Percentiles rank a stretch among this genome's conserved stretches.
Evolutionary conservation across 2,888 invertebrate species (phyloP).

Genomic region (Biston stratarius): DNA sequence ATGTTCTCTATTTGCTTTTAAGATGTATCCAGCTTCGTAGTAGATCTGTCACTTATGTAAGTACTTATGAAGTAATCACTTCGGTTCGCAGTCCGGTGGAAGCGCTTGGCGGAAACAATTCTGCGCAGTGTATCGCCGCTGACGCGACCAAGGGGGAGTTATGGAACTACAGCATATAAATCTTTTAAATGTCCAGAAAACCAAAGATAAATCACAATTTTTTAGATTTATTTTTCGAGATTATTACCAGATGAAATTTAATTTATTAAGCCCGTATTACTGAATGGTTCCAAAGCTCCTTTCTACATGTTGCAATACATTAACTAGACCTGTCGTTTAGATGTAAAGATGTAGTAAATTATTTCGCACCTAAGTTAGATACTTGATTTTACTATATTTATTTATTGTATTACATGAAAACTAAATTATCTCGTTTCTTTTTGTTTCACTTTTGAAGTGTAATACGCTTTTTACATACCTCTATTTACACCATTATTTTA

Average conservation of each 20-base stretch:
- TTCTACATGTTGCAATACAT: conserved; percentile 82
- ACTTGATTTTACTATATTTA: conserved; percentile 81
- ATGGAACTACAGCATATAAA: conserved; percentile 73
- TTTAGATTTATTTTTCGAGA: conserved; percentile 73
- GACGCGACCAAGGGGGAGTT: conserved; percentile 72
- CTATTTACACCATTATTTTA: conserved; percentile 80
- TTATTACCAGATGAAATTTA: conserved; percentile 74
- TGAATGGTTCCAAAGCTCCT: conserved; percentile 84
- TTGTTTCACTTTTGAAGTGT: conserved; percentile 82
- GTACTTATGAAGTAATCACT: conserved; percentile 81
- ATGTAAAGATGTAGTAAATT: conserved; percentile 85
- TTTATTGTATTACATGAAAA: conserved; percentile 78
- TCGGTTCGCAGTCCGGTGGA: conserved; percentile 58
- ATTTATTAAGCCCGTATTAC: conserved; percentile 69
- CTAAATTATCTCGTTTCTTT: conserved; percentile 74
- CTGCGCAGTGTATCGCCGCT: conserved; percentile 42
- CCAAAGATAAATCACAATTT: conserved; percentile 84
- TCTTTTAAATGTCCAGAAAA: conserved; percentile 66
- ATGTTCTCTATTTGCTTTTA: conserved; percentile 81
- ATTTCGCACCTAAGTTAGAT: conserved; percentile 84
- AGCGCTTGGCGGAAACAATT: conserved; percentile 45
- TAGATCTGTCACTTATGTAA: conserved; percentile 85
- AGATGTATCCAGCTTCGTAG: conserved; percentile 80
- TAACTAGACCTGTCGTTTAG: conserved; percentile 73
- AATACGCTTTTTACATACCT: conserved; percentile 84